phyloP scores from a whole-genome alignment of 2,888 invertebrate genomes.

The Polia nebulosa region DNA sequence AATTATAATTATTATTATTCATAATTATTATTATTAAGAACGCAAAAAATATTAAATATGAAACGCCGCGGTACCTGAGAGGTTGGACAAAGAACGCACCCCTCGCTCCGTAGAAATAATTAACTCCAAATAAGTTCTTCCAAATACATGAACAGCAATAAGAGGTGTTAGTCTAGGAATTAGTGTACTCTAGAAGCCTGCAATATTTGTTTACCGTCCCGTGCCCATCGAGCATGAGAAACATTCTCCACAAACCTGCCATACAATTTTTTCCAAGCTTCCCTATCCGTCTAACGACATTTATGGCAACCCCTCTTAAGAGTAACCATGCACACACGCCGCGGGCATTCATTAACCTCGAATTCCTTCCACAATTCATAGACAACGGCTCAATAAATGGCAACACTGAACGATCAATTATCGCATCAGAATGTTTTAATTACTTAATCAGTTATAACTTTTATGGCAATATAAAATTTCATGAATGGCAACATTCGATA shows the following conservation, averaged over 20 bases:
- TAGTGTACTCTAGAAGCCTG: neutral
- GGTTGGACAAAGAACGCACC: neutral
- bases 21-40: too few relatives aligned
- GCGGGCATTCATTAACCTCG: constrained; percentile 62
- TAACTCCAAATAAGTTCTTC: neutral
- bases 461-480: constrained; percentile 63
- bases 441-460: constrained; percentile 66
- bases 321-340: constrained; percentile 53
- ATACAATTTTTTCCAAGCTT: constrained; percentile 51
- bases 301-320: constrained; percentile 52
- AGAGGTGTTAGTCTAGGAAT: neutral
- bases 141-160: neutral
- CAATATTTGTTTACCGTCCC: constrained; percentile 23
- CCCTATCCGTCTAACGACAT: constrained; percentile 58
- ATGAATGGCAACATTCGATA: constrained; percentile 52
- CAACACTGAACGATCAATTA: constrained; percentile 55
- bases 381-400: constrained; percentile 63
- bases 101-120: neutral
- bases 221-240: constrained; percentile 32
- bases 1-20: too few relatives aligned
- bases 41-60: too few relatives aligned
- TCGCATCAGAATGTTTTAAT: constrained; percentile 65
- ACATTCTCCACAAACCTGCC: constrained; percentile 39
- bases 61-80: too few relatives aligned
- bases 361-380: constrained; percentile 60